phyloP scores from a whole-genome alignment of 2,113 vertebrate species.

The Myrmophylax atrothorax region DNA sequence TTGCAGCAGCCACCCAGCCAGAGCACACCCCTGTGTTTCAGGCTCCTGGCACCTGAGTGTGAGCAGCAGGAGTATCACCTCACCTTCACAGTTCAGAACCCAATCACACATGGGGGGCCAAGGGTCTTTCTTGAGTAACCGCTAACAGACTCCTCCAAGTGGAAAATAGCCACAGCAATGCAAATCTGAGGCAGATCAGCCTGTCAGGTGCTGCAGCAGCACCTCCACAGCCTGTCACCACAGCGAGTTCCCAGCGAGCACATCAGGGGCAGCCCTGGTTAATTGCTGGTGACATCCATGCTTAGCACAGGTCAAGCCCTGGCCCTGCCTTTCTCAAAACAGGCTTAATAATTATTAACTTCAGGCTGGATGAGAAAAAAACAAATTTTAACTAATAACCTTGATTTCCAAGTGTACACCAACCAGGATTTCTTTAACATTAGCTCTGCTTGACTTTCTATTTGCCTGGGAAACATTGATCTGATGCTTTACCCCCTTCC shows the following conservation, averaged over 20 bases:
- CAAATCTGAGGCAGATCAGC: background rate
- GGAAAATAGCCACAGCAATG: background rate
- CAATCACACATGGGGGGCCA: fast-evolving
- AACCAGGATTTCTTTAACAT: background rate
- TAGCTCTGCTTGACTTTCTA: background rate
- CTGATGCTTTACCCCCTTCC: background rate
- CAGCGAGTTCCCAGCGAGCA: background rate
- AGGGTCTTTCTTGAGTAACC: background rate
- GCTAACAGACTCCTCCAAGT: background rate
- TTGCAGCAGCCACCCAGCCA: background rate
- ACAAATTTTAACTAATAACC: slow-evolving; percentile 45
- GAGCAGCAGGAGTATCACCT: background rate
- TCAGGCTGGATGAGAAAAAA: slow-evolving; percentile 1
- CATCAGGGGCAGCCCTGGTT: background rate
- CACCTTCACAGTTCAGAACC: background rate
- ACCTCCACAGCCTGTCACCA: background rate
- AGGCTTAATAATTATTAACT: slow-evolving; percentile 68
- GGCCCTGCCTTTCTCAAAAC: slow-evolving; percentile 33
- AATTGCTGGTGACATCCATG: slow-evolving; percentile 27
- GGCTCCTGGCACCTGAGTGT: fast-evolving
- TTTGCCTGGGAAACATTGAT: background rate
- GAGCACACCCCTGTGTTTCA: background rate
- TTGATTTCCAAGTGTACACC: slow-evolving; percentile 32
- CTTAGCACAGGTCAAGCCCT: slow-evolving; percentile 39
- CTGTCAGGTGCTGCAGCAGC: slow-evolving; percentile 9